phyloP scores from a whole-genome alignment of 2,888 invertebrate genomes.

The Tinea pellionella region DNA sequence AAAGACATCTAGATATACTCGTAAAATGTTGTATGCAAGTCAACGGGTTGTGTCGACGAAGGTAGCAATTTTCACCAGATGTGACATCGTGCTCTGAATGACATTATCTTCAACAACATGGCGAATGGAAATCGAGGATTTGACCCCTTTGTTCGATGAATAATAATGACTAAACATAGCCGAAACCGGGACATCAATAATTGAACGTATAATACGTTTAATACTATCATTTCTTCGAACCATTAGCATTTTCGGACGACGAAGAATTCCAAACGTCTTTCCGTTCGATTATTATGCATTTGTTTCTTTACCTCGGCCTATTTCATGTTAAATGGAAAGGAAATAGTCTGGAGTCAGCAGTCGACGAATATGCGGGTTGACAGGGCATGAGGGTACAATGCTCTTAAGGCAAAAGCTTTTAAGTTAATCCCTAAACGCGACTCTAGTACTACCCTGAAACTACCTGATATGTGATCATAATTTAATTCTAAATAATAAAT shows the following conservation, averaged over 20 bases:
- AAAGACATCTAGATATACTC: neutral
- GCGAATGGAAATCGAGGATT: slow-evolving; percentile 40
- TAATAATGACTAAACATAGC: slow-evolving; percentile 58
- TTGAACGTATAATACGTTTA: slow-evolving; percentile 2
- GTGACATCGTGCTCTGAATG: slow-evolving; percentile 16
- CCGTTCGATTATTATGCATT: too few species aligned
- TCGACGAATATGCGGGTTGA: too few species aligned
- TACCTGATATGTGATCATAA: too few species aligned
- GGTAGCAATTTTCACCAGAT: slow-evolving; percentile 15
- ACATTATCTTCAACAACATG: slow-evolving; percentile 22
- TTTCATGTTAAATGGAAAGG: too few species aligned
- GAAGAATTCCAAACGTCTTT: too few species aligned
- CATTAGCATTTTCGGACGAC: neutral
- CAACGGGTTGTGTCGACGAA: neutral
- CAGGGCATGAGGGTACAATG: too few species aligned
- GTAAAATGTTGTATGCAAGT: neutral
- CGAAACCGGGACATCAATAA: slow-evolving; percentile 4
- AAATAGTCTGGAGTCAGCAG: too few species aligned
- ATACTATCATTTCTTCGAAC: neutral
- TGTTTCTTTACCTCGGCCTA: too few species aligned
- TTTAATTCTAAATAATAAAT: too few species aligned
- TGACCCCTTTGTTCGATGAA: slow-evolving; percentile 54
- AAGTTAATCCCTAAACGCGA: too few species aligned
- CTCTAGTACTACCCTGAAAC: too few species aligned
- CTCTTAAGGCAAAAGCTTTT: too few species aligned